Conservation (phyloP, 2,797 vertebrate species). For the Cuculus canorus region DNA sequence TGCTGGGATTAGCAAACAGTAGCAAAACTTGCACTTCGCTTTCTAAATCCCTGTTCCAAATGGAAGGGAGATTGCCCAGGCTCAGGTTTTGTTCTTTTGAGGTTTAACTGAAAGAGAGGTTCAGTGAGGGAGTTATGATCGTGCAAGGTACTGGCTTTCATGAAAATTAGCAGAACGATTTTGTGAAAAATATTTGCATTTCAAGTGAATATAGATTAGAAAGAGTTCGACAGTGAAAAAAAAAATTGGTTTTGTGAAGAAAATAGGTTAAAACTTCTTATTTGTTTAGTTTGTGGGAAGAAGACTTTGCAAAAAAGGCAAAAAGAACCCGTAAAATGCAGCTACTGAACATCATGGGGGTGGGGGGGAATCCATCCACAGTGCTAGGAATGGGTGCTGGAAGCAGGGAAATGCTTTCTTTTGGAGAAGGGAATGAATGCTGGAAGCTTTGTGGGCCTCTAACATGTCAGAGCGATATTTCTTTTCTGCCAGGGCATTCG, state of each 20-base stretch:
- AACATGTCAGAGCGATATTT: background rate
- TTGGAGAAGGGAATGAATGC: background rate
- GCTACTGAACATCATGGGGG: background rate
- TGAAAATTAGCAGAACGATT: constrained; percentile 24
- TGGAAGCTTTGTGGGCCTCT: background rate
- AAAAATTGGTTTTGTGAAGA: background rate
- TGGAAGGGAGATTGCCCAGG: background rate
- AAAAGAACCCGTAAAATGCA: background rate
- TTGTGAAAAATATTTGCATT: constrained; percentile 15
- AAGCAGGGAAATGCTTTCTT: background rate
- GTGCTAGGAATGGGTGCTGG: background rate
- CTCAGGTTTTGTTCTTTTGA: constrained; percentile 22
- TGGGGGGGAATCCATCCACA: background rate
- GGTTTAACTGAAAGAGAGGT: background rate
- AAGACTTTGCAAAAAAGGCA: background rate
- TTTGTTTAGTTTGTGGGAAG: background rate
- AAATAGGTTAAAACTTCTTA: background rate
- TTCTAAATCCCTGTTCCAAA: constrained; percentile 35
- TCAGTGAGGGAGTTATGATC: background rate
- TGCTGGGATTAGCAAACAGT: constrained; percentile 30
- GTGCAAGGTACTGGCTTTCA: background rate
- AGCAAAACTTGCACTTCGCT: constrained; percentile 19
- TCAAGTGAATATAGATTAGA: background rate
- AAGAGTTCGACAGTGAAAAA: background rate
- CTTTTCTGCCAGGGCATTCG: background rate